These are phyloP conservation scores for Dendrocincla tyrannina DNA, from an alignment of 2,797 vertebrate genomes.

Conservation along the genomic window DNA sequence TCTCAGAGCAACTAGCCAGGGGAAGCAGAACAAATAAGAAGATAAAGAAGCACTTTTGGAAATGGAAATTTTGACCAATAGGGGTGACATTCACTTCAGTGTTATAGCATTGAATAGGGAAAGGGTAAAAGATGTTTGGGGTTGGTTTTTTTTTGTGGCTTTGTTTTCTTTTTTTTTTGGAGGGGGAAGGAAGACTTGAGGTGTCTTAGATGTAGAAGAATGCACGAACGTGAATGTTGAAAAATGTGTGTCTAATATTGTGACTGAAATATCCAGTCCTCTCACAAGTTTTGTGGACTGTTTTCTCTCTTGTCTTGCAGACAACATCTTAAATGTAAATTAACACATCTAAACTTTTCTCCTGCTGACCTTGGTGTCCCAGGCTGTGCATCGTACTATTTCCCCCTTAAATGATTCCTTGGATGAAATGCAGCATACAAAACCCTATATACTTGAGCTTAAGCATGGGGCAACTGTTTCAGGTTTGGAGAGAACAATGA, in stretches of 20 bases:
- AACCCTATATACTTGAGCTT: neutral
- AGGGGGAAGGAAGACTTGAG: neutral
- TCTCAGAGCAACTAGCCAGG: neutral
- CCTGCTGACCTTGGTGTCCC: neutral
- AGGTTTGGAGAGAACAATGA: neutral
- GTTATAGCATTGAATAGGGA: neutral
- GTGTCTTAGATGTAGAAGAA: neutral
- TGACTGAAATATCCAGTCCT: neutral
- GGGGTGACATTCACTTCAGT: neutral
- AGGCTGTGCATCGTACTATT: neutral
- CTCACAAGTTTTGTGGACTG: neutral
- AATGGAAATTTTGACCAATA: slow-evolving; percentile 17
- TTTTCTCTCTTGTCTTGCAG: neutral
- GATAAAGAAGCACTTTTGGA: slow-evolving; percentile 23
- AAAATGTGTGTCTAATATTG: neutral
- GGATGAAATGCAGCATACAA: neutral
- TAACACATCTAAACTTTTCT: neutral
- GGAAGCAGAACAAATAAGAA: slow-evolving; percentile 44
- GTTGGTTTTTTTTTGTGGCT: neutral
- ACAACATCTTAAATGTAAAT: neutral
- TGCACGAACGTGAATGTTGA: neutral
- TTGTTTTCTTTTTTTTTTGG: too few species aligned
- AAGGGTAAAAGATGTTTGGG: neutral
- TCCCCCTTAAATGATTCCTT: neutral
- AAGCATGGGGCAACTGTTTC: neutral